Evolutionary conservation across 1,140 invertebrate genomes (phyloP).

Genomic region (Drosophila malerkotliana): DNA sequence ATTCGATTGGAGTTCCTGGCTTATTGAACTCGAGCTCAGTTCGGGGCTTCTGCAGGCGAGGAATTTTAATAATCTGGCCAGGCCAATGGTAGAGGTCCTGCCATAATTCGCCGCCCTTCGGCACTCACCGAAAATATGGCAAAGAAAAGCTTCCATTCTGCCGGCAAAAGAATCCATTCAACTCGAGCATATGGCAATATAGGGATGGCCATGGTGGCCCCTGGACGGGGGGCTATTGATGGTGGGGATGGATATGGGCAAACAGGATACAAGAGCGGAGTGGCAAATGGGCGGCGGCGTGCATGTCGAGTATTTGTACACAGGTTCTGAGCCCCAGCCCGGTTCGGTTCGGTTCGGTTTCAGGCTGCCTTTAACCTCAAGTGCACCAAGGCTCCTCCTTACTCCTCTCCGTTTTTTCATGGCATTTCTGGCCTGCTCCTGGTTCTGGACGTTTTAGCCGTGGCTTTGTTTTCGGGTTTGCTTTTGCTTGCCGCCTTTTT

Average conservation of each 20-base stretch:
- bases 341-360: conserved; percentile 29
- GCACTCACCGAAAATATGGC: conserved; percentile 15
- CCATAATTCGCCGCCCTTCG: conserved; percentile 14
- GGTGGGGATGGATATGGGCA: conserved; percentile 11
- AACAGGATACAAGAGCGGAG: conserved; percentile 39
- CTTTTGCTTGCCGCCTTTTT: conserved; percentile 73
- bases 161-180: conserved; percentile 53
- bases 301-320: conserved; percentile 60
- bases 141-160: conserved; percentile 9
- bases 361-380: conserved; percentile 61
- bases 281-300: conserved; percentile 30
- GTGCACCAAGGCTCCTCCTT: conserved; percentile 34
- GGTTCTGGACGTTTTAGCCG: conserved; percentile 64
- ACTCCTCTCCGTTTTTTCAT: background rate
- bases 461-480: conserved; percentile 76
- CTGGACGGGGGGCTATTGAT: background rate
- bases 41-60: conserved; percentile 26
- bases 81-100: conserved; percentile 19
- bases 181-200: conserved; percentile 47
- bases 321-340: conserved; percentile 30
- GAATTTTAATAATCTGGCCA: conserved; percentile 48
- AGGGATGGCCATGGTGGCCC: background rate
- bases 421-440: conserved; percentile 27
- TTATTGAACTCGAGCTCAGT: conserved; percentile 29
- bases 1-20: conserved; percentile 13